Evolutionary conservation across 2,888 invertebrate species (phyloP).

Genomic region (Drosophila borborema): DNA sequence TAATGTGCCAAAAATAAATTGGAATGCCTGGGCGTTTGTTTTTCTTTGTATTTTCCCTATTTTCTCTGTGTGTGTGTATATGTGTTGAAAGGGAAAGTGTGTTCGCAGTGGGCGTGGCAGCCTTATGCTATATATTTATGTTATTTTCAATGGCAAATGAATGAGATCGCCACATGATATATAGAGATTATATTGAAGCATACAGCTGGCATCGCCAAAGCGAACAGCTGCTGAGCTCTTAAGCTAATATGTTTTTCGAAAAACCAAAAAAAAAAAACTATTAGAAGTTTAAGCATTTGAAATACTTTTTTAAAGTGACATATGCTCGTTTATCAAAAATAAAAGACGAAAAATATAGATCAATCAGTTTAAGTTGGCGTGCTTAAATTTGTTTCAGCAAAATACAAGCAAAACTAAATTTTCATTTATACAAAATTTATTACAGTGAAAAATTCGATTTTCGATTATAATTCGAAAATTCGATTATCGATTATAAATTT

Average conservation of each 20-base stretch:
- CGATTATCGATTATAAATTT: too few species aligned
- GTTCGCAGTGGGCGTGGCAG: constrained; percentile 15
- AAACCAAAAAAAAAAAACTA: not conserved
- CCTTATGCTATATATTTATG: constrained; percentile 9
- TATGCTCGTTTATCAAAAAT: not conserved
- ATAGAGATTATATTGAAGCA: constrained; percentile 6
- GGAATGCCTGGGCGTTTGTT: constrained; percentile 47
- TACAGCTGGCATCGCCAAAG: constrained; percentile 3
- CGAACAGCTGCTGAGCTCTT: constrained; percentile 2
- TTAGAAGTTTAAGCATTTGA: not conserved
- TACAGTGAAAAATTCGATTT: too few species aligned
- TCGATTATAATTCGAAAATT: too few species aligned
- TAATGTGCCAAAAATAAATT: constrained; percentile 70
- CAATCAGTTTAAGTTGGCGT: not conserved
- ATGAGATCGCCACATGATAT: not conserved
- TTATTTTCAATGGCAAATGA: constrained; percentile 29
- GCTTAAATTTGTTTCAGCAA: not conserved
- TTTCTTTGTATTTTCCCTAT: constrained; percentile 8
- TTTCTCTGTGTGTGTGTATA: not conserved
- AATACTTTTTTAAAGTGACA: not conserved
- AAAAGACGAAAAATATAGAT: not conserved
- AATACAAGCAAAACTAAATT: not conserved
- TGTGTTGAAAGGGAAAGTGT: constrained; percentile 72
- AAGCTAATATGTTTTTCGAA: not conserved
- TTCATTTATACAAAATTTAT: too few species aligned